Percentiles rank a stretch among this genome's conserved stretches.
Conservation (phyloP, 2,888 invertebrate species). For the Hypena proboscidalis region DNA sequence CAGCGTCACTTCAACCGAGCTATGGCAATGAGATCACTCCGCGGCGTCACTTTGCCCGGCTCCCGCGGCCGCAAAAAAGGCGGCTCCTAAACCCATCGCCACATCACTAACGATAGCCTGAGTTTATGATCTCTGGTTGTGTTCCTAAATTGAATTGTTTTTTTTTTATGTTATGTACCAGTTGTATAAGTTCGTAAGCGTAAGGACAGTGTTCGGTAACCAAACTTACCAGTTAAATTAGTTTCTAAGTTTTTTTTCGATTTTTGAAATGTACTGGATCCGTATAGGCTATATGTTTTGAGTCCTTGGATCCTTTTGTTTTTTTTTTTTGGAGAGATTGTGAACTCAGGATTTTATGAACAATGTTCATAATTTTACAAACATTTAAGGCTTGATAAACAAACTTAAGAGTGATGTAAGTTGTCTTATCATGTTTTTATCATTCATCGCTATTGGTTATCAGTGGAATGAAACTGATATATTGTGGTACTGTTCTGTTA, state of each 20-base stretch:
- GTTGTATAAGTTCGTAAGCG: conserved; percentile 31
- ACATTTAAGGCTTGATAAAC: conserved; percentile 61
- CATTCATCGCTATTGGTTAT: conserved; percentile 56
- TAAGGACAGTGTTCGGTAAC: conserved; percentile 16
- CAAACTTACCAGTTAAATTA: conserved; percentile 34
- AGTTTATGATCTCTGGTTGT: conserved; percentile 47
- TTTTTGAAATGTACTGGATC: conserved; percentile 26
- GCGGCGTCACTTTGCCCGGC: conserved; percentile 79
- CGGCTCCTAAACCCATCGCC: conserved; percentile 57
- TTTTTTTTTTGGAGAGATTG: conserved; percentile 53
- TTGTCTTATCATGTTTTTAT: conserved; percentile 53
- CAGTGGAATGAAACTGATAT: conserved; percentile 45
- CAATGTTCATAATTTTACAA: conserved; percentile 38
- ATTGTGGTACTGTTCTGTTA: conserved; percentile 70
- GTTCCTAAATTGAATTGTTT: conserved; percentile 41
- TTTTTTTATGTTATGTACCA: conserved; percentile 25
- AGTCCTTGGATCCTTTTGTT: conserved; percentile 32
- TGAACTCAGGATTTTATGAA: conserved; percentile 59
- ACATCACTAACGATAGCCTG: conserved; percentile 38
- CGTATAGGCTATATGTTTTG: conserved; percentile 38
- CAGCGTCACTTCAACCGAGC: conserved; percentile 95
- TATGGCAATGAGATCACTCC: conserved; percentile 94
- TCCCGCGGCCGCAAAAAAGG: conserved; percentile 76
- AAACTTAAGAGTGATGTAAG: conserved; percentile 59
- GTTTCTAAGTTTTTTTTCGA: conserved; percentile 33